Evolutionary conservation across 2,797 vertebrate genomes (phyloP).

Genomic region (Lerista edwardsae): DNA sequence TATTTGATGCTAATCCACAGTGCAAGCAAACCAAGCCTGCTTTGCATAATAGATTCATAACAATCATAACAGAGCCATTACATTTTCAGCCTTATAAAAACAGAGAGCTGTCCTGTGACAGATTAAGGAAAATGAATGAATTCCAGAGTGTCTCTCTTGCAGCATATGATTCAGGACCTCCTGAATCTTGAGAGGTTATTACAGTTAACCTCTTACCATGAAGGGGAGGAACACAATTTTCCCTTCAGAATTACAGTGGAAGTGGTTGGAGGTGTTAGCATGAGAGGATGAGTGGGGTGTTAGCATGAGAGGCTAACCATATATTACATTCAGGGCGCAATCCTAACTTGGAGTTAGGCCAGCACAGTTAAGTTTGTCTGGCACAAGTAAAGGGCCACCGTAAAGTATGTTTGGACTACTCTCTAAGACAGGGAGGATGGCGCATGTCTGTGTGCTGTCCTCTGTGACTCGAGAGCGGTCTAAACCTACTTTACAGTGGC

Average conservation of each 20-base stretch:
- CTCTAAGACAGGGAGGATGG: too few species aligned
- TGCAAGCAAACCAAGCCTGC: neutral
- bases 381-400: too few species aligned
- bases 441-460: too few species aligned
- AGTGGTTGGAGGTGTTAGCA: neutral
- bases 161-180: neutral
- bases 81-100: slow-evolving; percentile 7
- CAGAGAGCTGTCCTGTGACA: neutral
- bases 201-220: neutral
- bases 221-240: neutral
- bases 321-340: too few species aligned
- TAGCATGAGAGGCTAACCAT: neutral
- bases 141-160: slow-evolving; percentile 12
- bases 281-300: neutral
- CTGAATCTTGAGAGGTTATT: neutral
- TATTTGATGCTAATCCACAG: slow-evolving; percentile 8
- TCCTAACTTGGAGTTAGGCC: too few species aligned
- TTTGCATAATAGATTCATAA: neutral
- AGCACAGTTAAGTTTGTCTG: too few species aligned
- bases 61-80: neutral
- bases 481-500: too few species aligned
- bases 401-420: too few species aligned
- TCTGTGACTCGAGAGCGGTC: too few species aligned
- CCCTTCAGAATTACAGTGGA: neutral
- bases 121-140: slow-evolving; percentile 15